Conservation (phyloP, 2,113 vertebrate species). For the Lontra canadensis region DNA sequence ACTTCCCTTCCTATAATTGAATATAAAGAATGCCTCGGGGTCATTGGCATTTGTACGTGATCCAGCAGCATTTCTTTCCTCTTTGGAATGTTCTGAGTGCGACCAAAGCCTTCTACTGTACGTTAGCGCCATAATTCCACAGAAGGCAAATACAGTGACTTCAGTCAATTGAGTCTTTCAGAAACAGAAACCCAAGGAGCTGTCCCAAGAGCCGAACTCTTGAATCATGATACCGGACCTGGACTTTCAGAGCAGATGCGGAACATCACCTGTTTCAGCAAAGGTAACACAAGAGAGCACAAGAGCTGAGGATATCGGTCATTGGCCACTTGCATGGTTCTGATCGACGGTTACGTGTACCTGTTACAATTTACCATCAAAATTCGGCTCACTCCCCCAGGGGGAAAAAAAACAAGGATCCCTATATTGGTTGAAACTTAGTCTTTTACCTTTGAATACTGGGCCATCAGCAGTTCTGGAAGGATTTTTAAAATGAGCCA, state of each 20-base stretch:
- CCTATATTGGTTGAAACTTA: background rate
- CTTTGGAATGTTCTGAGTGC: background rate
- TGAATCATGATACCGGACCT: background rate
- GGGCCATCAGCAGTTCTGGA: background rate
- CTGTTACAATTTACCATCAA: background rate
- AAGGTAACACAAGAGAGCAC: background rate
- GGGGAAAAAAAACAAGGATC: background rate
- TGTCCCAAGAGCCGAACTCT: constrained; percentile 11
- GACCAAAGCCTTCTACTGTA: background rate
- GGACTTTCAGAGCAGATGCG: background rate
- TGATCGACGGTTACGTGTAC: no score
- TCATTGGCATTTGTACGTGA: constrained; percentile 48
- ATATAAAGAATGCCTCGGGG: constrained; percentile 58
- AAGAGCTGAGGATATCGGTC: background rate
- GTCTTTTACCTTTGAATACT: background rate
- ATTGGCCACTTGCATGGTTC: background rate
- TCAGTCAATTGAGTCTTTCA: constrained; percentile 3
- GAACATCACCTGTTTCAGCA: no score
- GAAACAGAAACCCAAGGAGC: constrained; percentile 51
- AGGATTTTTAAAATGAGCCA: background rate
- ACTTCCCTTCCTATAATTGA: constrained; percentile 33
- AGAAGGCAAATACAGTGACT: constrained; percentile 40
- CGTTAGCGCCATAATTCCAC: background rate
- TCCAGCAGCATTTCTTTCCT: constrained; percentile 49
- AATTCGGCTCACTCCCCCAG: background rate